Conservation (phyloP, 2,888 invertebrate species). For the Pyrocoelia pectoralis region DNA sequence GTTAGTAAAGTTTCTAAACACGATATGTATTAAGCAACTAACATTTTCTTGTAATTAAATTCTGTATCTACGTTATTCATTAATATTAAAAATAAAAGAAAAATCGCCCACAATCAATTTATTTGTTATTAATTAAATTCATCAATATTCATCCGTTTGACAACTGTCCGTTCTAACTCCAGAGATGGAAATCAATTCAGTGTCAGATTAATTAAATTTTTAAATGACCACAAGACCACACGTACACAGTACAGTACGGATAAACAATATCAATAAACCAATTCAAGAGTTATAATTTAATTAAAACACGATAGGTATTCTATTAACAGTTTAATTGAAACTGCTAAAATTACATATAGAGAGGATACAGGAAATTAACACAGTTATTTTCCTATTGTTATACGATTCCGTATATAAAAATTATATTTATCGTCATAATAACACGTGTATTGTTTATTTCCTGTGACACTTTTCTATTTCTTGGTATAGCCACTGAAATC, state of each 20-base stretch:
- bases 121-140: constrained; percentile 21
- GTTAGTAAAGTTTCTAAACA: neutral
- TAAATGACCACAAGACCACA: constrained; percentile 42
- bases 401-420: neutral
- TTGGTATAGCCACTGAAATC: too few species aligned
- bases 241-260: constrained; percentile 36
- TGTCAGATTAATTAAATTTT: constrained; percentile 36
- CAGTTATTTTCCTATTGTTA: neutral
- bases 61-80: neutral
- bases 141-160: too few species aligned
- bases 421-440: neutral
- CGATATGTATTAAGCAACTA: neutral
- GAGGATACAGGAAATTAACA: constrained; percentile 4
- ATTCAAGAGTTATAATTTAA: constrained; percentile 45
- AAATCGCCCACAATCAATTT: neutral
- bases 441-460: too few species aligned
- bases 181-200: constrained; percentile 30
- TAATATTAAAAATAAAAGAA: too few species aligned
- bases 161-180: constrained; percentile 7
- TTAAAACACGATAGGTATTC: constrained; percentile 42
- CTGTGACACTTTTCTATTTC: too few species aligned
- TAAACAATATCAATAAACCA: constrained; percentile 45
- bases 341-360: constrained; percentile 11
- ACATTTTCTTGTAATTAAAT: constrained; percentile 5
- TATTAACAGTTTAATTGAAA: constrained; percentile 28